These are phyloP conservation scores for Heterocephalus glaber DNA, from an alignment of 2,113 vertebrate genomes.

Conservation along the genomic window DNA sequence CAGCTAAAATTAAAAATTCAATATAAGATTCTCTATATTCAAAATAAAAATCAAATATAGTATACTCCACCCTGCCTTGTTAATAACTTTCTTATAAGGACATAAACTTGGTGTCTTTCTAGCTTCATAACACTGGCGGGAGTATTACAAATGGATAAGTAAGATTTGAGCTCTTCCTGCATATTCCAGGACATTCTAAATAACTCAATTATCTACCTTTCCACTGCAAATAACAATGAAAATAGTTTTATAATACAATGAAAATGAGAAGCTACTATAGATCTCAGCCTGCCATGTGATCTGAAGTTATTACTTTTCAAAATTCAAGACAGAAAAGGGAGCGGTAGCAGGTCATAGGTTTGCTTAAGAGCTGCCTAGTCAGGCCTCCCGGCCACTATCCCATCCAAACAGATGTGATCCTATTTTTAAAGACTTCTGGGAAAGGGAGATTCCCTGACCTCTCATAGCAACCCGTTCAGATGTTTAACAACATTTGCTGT, in stretches of 20 bases:
- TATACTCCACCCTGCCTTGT: background rate
- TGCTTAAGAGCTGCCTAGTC: conserved; percentile 9
- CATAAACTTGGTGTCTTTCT: background rate
- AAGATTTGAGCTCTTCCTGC: background rate
- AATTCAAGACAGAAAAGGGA: conserved; percentile 41
- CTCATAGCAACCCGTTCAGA: conserved; percentile 55
- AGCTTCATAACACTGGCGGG: background rate
- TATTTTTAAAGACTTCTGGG: conserved; percentile 78
- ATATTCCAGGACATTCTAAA: background rate
- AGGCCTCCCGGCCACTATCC: conserved; percentile 9
- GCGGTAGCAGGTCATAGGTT: background rate
- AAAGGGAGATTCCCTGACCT: conserved; percentile 72
- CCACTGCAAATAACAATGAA: background rate
- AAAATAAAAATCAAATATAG: background rate
- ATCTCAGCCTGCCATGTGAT: background rate
- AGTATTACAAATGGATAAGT: background rate
- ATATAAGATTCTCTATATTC: background rate
- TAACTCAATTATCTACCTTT: background rate
- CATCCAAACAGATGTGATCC: conserved; percentile 67
- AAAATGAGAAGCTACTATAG: background rate
- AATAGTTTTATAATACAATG: background rate
- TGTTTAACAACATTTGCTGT: conserved; percentile 70
- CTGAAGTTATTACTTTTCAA: conserved; percentile 14
- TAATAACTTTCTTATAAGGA: background rate
- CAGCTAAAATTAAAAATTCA: conserved; percentile 45